Conservation (phyloP, 2,888 invertebrate genomes). For the Exephanes ischioxanthus region DNA sequence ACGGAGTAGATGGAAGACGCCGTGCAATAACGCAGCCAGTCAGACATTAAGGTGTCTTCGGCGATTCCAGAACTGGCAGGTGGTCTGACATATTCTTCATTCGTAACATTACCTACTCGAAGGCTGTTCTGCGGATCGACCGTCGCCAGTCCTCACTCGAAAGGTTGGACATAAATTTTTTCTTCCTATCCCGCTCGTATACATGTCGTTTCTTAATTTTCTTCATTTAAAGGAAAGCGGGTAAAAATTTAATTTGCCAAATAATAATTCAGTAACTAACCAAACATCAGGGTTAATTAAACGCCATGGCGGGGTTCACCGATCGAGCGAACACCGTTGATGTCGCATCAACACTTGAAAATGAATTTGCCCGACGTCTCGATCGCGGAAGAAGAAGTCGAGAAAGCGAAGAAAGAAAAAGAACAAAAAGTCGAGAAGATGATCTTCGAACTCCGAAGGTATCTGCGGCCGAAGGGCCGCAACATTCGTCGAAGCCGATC, state of each 20-base stretch:
- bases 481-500: slow-evolving; percentile 30
- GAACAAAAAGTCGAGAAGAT: not conserved
- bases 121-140: not conserved
- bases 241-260: not conserved
- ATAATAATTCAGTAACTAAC: not conserved
- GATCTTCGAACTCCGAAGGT: slow-evolving; percentile 19
- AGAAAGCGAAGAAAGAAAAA: not conserved
- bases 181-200: no score
- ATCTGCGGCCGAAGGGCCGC: slow-evolving; percentile 2
- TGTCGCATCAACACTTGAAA: not conserved
- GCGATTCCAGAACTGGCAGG: not conserved
- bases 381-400: slow-evolving; percentile 10
- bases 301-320: not conserved
- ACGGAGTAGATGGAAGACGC: not conserved
- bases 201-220: not conserved
- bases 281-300: not conserved
- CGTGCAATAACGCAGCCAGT: not conserved
- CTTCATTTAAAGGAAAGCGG: not conserved
- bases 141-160: not conserved
- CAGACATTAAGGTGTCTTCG: not conserved
- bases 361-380: not conserved
- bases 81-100: slow-evolving; percentile 5
- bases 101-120: slow-evolving; percentile 11
- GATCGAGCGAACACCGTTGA: not conserved
- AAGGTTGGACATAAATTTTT: not conserved